A percentile compares a stretch with the other conserved stretches of the same genome.
Evolutionary conservation across 2,888 invertebrate species (phyloP).

Genomic region (Dicroscelio sp.): DNA sequence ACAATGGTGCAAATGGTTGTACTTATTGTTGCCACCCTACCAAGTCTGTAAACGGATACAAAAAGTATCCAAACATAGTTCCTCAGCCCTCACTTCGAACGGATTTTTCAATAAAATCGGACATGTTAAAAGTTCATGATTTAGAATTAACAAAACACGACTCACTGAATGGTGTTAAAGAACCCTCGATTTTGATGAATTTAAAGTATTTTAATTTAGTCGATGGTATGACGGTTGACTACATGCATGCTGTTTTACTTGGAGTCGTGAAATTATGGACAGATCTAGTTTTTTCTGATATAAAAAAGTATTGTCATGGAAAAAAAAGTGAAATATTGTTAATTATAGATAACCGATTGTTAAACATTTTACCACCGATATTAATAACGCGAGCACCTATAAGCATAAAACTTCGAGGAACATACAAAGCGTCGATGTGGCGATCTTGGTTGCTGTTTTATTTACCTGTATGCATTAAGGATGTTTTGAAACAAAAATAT

Average conservation of each 20-base stretch:
- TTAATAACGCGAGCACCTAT: no score
- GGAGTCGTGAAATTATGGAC: no score
- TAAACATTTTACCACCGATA: no score
- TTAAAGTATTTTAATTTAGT: conserved; percentile 39
- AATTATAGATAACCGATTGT: no score
- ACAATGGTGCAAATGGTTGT: conserved; percentile 73
- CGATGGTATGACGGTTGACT: conserved; percentile 57
- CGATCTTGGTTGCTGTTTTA: no score
- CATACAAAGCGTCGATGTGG: no score
- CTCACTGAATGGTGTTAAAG: conserved; percentile 47
- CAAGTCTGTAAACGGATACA: background rate
- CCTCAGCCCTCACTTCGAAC: conserved; percentile 1
- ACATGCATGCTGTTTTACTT: conserved; percentile 64
- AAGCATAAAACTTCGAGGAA: no score
- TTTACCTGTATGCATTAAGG: no score
- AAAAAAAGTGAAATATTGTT: no score
- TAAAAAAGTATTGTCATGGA: no score
- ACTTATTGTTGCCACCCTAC: conserved; percentile 63
- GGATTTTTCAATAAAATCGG: background rate
- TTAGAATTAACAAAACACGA: background rate
- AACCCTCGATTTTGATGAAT: conserved; percentile 60
- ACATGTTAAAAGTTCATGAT: background rate
- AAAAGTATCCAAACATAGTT: conserved; percentile 2
- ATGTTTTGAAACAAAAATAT: no score
- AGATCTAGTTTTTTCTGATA: no score